A percentile compares a stretch with the other conserved stretches of the same genome.
Conservation (phyloP, 2,888 invertebrate species). For the Acleris cristana region DNA sequence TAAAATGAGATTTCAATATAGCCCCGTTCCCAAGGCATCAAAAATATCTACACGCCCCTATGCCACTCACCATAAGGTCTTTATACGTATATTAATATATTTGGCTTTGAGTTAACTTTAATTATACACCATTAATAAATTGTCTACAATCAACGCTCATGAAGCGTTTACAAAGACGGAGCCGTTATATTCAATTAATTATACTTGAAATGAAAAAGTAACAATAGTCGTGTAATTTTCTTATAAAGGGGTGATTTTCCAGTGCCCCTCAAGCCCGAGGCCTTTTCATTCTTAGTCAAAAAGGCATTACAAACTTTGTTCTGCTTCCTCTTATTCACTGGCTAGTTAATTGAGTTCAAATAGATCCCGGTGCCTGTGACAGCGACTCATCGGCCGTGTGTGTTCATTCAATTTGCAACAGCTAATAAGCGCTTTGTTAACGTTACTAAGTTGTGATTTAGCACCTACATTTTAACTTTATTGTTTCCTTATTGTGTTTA, state of each 20-base stretch:
- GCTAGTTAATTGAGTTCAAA: constrained; percentile 42
- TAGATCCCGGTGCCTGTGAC: constrained; percentile 45
- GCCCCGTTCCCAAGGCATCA: no score
- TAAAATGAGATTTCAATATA: no score
- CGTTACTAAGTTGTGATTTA: not conserved
- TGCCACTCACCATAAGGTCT: no score
- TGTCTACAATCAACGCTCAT: no score
- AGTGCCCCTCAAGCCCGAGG: not conserved
- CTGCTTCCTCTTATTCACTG: constrained; percentile 29
- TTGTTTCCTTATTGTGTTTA: no score
- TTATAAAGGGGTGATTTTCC: not conserved
- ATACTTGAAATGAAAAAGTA: no score
- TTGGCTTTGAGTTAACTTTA: no score
- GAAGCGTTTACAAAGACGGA: no score
- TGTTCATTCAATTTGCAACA: constrained; percentile 44
- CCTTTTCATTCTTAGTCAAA: constrained; percentile 16
- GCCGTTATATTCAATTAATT: no score
- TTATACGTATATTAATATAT: no score
- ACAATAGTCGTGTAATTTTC: constrained; percentile 8
- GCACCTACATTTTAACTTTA: not conserved
- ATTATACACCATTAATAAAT: no score
- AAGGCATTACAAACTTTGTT: constrained; percentile 16
- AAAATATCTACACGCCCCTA: no score
- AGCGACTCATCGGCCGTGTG: constrained; percentile 44
- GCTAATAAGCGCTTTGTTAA: not conserved